Evolutionary conservation across 2,888 invertebrate genomes (phyloP).

Genomic region (Molanna angustata): DNA sequence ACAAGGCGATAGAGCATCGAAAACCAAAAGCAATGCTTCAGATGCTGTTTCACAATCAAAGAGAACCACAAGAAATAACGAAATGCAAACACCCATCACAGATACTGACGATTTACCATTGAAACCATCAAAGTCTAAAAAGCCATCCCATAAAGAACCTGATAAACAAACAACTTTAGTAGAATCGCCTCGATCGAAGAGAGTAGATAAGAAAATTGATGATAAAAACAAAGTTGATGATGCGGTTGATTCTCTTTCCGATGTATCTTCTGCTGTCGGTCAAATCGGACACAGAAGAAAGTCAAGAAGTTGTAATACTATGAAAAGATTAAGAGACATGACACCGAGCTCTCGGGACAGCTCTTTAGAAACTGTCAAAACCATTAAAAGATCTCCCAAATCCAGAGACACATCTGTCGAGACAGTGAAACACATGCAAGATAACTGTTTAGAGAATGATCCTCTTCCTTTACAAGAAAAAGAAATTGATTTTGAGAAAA

Average conservation of each 20-base stretch:
- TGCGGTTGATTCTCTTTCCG: constrained; percentile 1
- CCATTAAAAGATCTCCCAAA: constrained; percentile 43
- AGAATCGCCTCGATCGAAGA: background rate
- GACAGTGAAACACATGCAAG: constrained; percentile 37
- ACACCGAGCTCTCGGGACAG: constrained; percentile 52
- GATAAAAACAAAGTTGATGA: constrained; percentile 8
- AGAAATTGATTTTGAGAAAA: constrained; percentile 55
- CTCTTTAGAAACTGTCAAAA: constrained; percentile 47
- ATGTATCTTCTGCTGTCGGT: constrained; percentile 10
- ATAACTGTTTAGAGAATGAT: constrained; percentile 54
- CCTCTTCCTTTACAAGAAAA: constrained; percentile 56
- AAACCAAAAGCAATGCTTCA: constrained; percentile 11
- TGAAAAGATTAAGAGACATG: constrained; percentile 44
- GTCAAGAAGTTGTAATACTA: constrained; percentile 46
- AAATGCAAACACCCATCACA: constrained; percentile 8
- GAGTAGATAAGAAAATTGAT: background rate
- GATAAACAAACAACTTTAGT: constrained; percentile 4
- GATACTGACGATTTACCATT: constrained; percentile 26
- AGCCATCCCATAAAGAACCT: constrained; percentile 11
- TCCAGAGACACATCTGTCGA: constrained; percentile 50
- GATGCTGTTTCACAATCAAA: constrained; percentile 1
- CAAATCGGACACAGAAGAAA: constrained; percentile 41
- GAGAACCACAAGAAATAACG: constrained; percentile 19
- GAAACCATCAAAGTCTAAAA: constrained; percentile 12
- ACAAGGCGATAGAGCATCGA: constrained; percentile 40